Evolutionary conservation across 2,888 invertebrate genomes (phyloP).

Genomic region (Pimpla rufipes): DNA sequence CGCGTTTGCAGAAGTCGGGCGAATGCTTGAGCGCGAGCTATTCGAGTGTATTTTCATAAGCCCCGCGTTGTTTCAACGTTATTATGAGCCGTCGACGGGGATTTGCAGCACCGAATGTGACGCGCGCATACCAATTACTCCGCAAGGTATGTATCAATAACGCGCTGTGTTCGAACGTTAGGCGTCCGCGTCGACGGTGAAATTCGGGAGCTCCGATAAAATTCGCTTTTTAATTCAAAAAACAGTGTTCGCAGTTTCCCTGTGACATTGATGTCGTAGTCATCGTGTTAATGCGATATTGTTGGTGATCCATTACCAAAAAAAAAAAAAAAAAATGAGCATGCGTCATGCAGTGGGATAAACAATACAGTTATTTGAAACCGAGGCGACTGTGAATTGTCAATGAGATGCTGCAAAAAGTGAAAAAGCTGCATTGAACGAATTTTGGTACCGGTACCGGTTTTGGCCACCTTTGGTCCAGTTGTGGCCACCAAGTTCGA

Average conservation of each 20-base stretch:
- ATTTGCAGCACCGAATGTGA: conserved; percentile 51
- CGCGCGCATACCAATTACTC: conserved; percentile 23
- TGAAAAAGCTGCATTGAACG: background rate
- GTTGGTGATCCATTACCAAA: conserved; percentile 4
- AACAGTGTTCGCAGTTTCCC: conserved; percentile 31
- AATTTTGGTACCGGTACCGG: too few relatives aligned
- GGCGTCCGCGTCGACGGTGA: background rate
- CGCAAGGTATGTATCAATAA: conserved; percentile 28
- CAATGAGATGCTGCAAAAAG: background rate
- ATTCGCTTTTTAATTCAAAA: conserved; percentile 59
- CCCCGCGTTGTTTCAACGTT: conserved; percentile 9
- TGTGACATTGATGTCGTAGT: conserved; percentile 29
- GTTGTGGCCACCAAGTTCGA: too few relatives aligned
- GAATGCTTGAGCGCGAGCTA: conserved; percentile 14
- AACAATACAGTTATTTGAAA: conserved; percentile 5
- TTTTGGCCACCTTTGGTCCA: too few relatives aligned
- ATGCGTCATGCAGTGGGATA: conserved; percentile 18
- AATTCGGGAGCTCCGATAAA: conserved; percentile 51
- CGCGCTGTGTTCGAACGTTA: background rate
- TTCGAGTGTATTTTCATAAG: conserved; percentile 52
- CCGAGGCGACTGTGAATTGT: background rate
- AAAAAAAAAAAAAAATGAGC: conserved; percentile 2
- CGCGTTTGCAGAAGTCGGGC: background rate
- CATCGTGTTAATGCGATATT: background rate
- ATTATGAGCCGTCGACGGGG: conserved; percentile 42